Evolutionary conservation across 2,113 vertebrate species (phyloP).

Genomic region (Psophia crepitans): DNA sequence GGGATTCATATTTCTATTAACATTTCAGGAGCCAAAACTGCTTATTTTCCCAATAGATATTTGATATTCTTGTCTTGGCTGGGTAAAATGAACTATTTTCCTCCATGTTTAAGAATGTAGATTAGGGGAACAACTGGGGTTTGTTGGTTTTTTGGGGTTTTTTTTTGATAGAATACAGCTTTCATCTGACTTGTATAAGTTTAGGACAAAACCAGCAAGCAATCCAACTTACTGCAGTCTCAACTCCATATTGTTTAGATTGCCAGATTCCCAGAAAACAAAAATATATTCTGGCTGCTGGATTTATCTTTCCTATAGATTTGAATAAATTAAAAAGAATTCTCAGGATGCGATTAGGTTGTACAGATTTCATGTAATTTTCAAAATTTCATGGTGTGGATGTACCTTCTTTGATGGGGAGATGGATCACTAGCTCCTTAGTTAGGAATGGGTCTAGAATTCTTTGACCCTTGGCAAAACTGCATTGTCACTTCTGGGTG

Average conservation of each 20-base stretch:
- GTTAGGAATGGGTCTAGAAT: neutral
- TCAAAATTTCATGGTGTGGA: neutral
- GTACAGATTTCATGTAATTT: neutral
- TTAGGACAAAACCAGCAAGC: neutral
- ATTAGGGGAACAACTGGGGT: neutral
- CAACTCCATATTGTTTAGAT: neutral
- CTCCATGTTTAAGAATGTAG: neutral
- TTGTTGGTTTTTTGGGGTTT: no score
- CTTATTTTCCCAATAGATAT: slow-evolving; percentile 6
- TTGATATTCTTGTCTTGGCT: neutral
- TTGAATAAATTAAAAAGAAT: neutral
- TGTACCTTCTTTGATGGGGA: neutral
- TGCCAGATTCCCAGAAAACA: neutral
- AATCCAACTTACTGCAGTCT: neutral
- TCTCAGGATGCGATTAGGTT: neutral
- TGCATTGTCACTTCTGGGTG: neutral
- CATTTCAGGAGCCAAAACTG: neutral
- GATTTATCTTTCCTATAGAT: neutral
- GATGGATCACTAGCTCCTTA: neutral
- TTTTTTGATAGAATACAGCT: neutral
- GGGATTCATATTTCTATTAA: neutral
- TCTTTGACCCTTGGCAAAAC: slow-evolving; percentile 10
- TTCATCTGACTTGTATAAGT: neutral
- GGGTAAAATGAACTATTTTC: neutral
- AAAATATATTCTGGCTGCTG: neutral